Percentiles rank a stretch among this genome's conserved stretches.
Evolutionary conservation across 30 jellyfish, hydroid and myxozoan genomes (phyloP).

Genomic region (Morbakka virulenta): DNA sequence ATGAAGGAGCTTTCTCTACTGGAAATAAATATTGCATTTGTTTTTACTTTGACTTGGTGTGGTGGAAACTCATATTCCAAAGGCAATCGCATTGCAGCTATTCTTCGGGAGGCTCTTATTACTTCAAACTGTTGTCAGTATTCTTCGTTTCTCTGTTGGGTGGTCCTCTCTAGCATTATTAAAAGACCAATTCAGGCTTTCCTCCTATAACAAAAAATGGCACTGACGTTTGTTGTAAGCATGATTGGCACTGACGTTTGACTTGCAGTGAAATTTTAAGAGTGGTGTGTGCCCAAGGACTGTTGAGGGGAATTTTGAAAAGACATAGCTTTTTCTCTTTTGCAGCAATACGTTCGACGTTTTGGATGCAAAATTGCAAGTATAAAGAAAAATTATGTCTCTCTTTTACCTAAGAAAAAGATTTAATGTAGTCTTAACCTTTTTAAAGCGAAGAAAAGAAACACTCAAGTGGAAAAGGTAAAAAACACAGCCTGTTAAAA

Average conservation of each 20-base stretch:
- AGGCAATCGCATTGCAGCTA: background rate
- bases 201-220: background rate
- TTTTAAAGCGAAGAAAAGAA: background rate
- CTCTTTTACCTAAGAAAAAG: background rate
- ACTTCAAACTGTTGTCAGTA: background rate
- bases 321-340: background rate
- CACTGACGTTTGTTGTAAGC: background rate
- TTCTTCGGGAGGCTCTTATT: background rate
- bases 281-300: background rate
- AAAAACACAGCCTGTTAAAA: too few species aligned
- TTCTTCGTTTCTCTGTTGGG: background rate
- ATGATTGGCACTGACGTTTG: too few species aligned
- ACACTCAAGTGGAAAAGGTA: background rate
- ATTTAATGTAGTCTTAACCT: background rate
- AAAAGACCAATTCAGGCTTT: background rate
- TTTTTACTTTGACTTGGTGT: background rate
- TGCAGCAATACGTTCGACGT: background rate
- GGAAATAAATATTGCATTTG: background rate
- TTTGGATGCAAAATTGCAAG: background rate
- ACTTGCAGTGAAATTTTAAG: background rate
- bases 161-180: background rate
- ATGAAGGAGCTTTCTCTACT: background rate
- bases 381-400: background rate
- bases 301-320: background rate
- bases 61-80: background rate